These are phyloP conservation scores for Onychomys leucogaster DNA, from an alignment of 2,797 vertebrate genomes.

Conservation along the genomic window DNA sequence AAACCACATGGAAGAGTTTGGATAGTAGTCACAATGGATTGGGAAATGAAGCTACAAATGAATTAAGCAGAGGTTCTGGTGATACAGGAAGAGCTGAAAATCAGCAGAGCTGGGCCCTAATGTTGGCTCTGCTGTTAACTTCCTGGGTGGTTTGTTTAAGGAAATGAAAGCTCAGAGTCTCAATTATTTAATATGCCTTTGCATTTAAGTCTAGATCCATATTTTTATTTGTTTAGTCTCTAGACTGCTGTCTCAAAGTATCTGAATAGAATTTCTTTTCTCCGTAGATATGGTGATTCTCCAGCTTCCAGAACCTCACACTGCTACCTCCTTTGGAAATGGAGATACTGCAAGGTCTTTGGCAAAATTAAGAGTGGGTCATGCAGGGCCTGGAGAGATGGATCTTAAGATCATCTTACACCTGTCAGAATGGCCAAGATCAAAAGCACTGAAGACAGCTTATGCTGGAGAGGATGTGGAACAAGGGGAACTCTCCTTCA, in stretches of 20 bases:
- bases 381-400: no score
- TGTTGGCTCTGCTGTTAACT: not conserved
- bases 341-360: not conserved
- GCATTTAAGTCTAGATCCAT: not conserved
- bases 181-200: not conserved
- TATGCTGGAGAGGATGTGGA: no score
- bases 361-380: not conserved
- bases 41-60: not conserved
- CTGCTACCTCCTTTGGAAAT: conserved; percentile 11
- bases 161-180: not conserved
- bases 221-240: not conserved
- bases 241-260: not conserved
- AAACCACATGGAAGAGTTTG: not conserved
- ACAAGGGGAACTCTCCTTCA: no score
- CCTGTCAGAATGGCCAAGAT: no score
- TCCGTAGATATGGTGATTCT: not conserved
- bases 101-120: not conserved
- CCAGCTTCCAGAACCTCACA: not conserved
- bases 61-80: not conserved
- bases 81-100: not conserved
- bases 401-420: not conserved
- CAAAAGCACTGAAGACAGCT: no score
- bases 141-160: not conserved
- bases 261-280: not conserved
- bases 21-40: not conserved